Evolutionary conservation across 2,113 vertebrate species (phyloP), one percentile per base, ranked within the genome.

Genomic region (Peucedramus taeniatus): DNA sequence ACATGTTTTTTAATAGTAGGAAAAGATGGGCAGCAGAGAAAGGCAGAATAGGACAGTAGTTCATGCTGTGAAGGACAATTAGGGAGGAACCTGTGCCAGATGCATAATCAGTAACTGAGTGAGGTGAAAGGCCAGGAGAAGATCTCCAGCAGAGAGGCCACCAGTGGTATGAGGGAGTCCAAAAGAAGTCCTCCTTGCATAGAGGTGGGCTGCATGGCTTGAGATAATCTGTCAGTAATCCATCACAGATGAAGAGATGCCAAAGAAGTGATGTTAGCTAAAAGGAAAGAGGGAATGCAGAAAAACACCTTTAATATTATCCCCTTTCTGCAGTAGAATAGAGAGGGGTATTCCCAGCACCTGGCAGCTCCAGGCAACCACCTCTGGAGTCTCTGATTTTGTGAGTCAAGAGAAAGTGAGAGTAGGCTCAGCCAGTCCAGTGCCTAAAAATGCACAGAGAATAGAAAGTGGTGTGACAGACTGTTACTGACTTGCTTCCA

Each of bases 51-150:
- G 80, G 72, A 65, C 22, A 85, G 21, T 40, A 61, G 40, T 23
- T 94, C 59, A 37, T 86, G 45, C 42, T 90, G 63, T 86, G 96
- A 86, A 79, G 57, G 50, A 45, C 42, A 59, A 1, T 80, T 70
- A 77, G 26, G 16, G 47, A 78, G 47, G 65, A 84, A 87, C 68
- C n/a, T 61, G 19, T 84, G 71, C 45, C 61, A 39, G 70, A 35
- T 53, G 23, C n/a, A 26, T 70, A 59, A 74, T 79, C 39, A n/a
- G 54, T 64, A 45, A 33, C 39, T 75, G 33, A 37, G 75, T 17
- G 74, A 77, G 54, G 77, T 74, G 75, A 93, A 90, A 85, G 86
- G 60, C 54, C 71, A 53, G 72, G 51, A 89, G 70, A 42, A 45
- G 11, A 9, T 30, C 45, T 83, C 54, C 66, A 90, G 59, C 57